Evolutionary conservation across 2,888 invertebrate genomes (phyloP).

Genomic region (Eulithis testata): DNA sequence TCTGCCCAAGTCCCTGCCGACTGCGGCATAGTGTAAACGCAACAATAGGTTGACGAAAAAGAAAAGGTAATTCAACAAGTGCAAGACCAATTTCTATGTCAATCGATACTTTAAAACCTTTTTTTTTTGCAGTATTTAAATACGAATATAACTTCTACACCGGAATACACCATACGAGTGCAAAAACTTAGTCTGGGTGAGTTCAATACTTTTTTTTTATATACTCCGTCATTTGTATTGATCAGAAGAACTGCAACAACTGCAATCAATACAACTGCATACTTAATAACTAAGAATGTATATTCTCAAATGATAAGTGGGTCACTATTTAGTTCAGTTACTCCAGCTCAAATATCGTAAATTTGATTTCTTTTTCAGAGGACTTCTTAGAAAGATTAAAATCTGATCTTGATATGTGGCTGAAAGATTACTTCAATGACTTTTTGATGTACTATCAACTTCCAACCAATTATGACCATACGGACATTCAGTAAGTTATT

Average conservation of each 20-base stretch:
- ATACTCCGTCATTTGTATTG: not conserved
- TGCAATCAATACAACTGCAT: no score
- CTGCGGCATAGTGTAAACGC: no score
- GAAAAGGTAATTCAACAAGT: no score
- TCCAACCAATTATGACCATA: conserved; percentile 33
- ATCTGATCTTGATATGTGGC: conserved; percentile 65
- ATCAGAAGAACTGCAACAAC: no score
- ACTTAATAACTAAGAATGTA: no score
- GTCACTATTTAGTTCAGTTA: no score
- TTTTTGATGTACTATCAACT: conserved; percentile 56
- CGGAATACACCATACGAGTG: conserved; percentile 34
- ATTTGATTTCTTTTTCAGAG: conserved; percentile 33
- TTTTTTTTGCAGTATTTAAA: conserved; percentile 52
- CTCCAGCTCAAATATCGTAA: no score
- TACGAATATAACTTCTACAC: conserved; percentile 25
- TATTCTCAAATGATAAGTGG: no score
- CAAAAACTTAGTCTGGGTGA: conserved; percentile 51
- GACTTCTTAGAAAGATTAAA: conserved; percentile 61
- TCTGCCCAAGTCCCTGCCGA: no score
- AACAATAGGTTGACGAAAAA: no score
- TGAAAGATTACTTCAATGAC: conserved; percentile 75
- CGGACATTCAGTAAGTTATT: conserved; percentile 51
- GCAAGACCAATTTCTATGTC: no score
- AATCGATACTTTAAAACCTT: not conserved
- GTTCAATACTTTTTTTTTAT: not conserved